Percentiles rank a stretch among this genome's conserved stretches.
Evolutionary conservation across 2,797 vertebrate genomes (phyloP).

Genomic region (Myotis myotis): DNA sequence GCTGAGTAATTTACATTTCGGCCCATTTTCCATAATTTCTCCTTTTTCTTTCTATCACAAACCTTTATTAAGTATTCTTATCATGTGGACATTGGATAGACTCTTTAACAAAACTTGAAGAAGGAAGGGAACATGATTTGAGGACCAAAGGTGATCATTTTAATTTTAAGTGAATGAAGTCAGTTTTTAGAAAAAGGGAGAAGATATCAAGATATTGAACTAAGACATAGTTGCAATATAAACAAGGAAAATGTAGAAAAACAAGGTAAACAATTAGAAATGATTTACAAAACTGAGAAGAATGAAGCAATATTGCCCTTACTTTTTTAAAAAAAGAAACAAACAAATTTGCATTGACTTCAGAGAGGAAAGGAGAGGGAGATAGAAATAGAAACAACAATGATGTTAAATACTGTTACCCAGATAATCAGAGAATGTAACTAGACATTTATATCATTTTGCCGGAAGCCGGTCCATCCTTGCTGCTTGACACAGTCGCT

Average conservation of each 20-base stretch:
- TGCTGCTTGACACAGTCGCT: no score
- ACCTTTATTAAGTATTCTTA: not conserved
- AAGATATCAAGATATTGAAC: not conserved
- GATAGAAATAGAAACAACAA: not conserved
- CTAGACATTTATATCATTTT: not conserved
- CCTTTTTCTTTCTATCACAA: not conserved
- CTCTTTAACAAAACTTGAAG: not conserved
- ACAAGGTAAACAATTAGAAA: not conserved
- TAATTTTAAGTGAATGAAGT: not conserved
- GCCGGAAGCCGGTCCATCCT: no score
- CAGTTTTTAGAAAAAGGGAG: not conserved
- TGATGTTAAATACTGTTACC: not conserved
- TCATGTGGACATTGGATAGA: not conserved
- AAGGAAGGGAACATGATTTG: not conserved
- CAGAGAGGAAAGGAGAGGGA: not conserved
- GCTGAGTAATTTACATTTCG: not conserved
- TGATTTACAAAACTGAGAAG: not conserved
- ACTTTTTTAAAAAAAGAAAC: not conserved
- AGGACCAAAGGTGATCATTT: not conserved
- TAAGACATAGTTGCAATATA: not conserved
- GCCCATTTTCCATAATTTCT: not conserved
- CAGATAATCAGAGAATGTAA: not conserved
- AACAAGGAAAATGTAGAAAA: not conserved
- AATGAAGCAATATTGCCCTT: not conserved
- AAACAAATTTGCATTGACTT: not conserved